A percentile compares a stretch with the other conserved stretches of the same genome.
Conservation (phyloP, 2,888 invertebrate genomes). For the Drosophila putrida region DNA sequence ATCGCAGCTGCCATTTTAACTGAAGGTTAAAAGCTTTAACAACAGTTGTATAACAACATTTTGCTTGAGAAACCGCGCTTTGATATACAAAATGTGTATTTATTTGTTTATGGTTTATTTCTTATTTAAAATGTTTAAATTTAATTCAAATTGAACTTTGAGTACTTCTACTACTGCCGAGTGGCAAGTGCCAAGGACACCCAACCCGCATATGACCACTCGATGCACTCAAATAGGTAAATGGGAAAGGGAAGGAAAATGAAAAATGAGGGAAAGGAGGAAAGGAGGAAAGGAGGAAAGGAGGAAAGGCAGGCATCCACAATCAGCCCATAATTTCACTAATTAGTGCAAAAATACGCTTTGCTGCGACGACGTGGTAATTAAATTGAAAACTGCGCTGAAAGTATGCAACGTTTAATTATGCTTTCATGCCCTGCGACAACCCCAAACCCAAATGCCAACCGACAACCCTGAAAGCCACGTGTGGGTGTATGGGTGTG, state of each 20-base stretch:
- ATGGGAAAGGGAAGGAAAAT: background rate
- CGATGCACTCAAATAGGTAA: conserved; percentile 20
- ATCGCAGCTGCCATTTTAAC: background rate
- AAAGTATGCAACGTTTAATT: conserved; percentile 70
- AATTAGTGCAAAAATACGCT: conserved; percentile 69
- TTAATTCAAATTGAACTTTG: background rate
- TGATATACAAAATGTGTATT: background rate
- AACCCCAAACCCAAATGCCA: conserved; percentile 10
- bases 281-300: background rate
- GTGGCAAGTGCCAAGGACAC: conserved; percentile 13
- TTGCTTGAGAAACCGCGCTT: background rate
- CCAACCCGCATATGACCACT: conserved; percentile 25
- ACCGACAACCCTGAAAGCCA: conserved; percentile 12
- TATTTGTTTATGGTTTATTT: background rate
- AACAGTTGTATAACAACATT: background rate
- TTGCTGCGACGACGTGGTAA: conserved; percentile 44
- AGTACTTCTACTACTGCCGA: background rate
- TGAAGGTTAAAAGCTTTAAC: background rate
- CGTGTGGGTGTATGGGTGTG: background rate
- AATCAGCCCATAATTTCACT: conserved; percentile 64
- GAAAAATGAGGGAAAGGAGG: background rate
- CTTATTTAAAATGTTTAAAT: background rate
- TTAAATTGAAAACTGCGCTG: conserved; percentile 65
- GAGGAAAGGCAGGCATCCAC: conserved; percentile 10
- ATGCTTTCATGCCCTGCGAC: conserved; percentile 33